Percentiles rank a stretch among this genome's conserved stretches.
Conservation (phyloP, 2,797 vertebrate species). For the Myotis findleyi region DNA sequence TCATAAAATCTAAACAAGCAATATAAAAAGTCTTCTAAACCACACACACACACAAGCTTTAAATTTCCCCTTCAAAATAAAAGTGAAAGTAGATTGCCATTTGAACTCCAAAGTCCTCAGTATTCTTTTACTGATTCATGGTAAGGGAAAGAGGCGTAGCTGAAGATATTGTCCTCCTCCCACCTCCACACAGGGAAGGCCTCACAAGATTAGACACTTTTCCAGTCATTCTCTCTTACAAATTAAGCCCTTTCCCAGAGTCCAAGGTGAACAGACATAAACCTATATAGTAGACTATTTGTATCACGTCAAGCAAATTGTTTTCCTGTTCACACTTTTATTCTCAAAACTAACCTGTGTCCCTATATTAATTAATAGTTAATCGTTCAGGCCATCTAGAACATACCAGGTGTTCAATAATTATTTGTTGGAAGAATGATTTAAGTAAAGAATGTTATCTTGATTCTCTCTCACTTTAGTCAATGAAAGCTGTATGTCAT, state of each 20-base stretch:
- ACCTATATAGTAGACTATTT: not conserved
- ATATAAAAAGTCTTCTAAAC: constrained; percentile 10
- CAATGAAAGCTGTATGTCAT: not conserved
- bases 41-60: not conserved
- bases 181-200: not conserved
- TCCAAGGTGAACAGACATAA: not conserved
- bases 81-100: constrained; percentile 42
- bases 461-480: not conserved
- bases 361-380: constrained; percentile 20
- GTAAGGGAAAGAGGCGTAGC: not conserved
- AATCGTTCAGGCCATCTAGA: not conserved
- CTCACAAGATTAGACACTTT: not conserved
- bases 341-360: constrained; percentile 41
- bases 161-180: not conserved
- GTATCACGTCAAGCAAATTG: constrained; percentile 6
- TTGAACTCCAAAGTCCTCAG: not conserved
- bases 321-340: constrained; percentile 32
- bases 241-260: not conserved
- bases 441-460: constrained; percentile 39
- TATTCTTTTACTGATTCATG: not conserved
- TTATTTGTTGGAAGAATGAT: constrained; percentile 30
- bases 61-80: constrained; percentile 24
- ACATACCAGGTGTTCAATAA: not conserved
- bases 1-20: constrained; percentile 35
- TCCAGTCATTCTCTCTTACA: not conserved